Evolutionary conservation across 1,140 invertebrate species (phyloP).

Genomic region (Heliconius himera): DNA sequence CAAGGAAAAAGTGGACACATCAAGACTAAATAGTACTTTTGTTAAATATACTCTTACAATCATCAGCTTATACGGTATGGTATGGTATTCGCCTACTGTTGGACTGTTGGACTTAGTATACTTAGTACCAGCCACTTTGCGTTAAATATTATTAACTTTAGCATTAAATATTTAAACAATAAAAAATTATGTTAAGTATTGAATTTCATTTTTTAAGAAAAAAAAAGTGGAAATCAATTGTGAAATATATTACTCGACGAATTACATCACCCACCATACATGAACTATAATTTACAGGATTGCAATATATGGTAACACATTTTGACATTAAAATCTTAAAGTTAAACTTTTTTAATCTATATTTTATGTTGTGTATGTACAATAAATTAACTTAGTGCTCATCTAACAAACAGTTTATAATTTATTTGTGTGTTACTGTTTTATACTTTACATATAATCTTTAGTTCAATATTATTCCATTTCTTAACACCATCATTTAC

Average conservation of each 20-base stretch:
- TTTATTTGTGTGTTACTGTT: slow-evolving; percentile 12
- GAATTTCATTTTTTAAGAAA: no score
- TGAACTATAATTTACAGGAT: background rate
- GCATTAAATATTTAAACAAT: no score
- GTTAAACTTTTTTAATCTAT: slow-evolving; percentile 30
- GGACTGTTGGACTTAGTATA: no score
- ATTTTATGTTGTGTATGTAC: slow-evolving; percentile 32
- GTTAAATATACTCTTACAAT: no score
- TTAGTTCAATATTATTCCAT: background rate
- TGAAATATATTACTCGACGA: background rate
- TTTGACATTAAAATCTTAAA: slow-evolving; percentile 6
- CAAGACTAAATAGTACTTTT: no score
- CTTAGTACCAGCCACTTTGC: no score
- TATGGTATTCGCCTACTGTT: no score
- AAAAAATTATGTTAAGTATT: no score
- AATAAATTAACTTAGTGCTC: slow-evolving; percentile 9
- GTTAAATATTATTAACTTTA: no score
- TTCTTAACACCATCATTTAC: background rate
- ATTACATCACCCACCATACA: background rate
- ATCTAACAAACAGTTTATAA: slow-evolving; percentile 2
- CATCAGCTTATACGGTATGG: no score
- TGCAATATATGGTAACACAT: slow-evolving; percentile 7
- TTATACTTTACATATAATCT: background rate
- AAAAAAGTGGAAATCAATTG: background rate
- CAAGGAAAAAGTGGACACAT: no score